Evolutionary conservation across 2,888 invertebrate genomes (phyloP).

Genomic region (Drosophila rubida): DNA sequence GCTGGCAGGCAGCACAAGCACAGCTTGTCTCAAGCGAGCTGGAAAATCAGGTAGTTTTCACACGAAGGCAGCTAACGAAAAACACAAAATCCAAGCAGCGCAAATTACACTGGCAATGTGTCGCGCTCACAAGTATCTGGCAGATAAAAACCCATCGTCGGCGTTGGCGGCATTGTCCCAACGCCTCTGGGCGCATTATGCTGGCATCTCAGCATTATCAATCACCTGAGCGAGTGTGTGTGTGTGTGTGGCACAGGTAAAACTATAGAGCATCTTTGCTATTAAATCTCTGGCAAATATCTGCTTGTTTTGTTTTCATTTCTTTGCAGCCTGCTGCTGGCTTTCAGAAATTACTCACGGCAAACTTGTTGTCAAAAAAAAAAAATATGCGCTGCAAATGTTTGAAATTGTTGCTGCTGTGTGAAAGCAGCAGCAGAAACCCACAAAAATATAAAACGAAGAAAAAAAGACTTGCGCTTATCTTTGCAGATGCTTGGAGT

Average conservation of each 20-base stretch:
- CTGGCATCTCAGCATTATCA: conserved; percentile 62
- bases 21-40: conserved; percentile 48
- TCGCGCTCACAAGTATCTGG: conserved; percentile 56
- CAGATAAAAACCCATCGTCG: conserved; percentile 39
- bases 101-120: conserved; percentile 33
- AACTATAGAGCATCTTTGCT: conserved; percentile 43
- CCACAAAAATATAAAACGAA: conserved; percentile 2
- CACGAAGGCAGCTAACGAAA: conserved; percentile 48
- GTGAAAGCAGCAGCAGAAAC: conserved; percentile 25
- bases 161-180: conserved; percentile 32
- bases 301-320: conserved; percentile 20
- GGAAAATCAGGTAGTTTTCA: conserved; percentile 77
- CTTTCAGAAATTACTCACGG: conserved; percentile 68
- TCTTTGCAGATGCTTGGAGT: conserved; percentile 65
- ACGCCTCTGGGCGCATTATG: conserved; percentile 26
- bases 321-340: conserved; percentile 62
- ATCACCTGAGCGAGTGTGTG: conserved; percentile 63
- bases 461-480: conserved; percentile 48
- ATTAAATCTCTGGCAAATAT: conserved; percentile 55
- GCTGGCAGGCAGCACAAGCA: conserved; percentile 3
- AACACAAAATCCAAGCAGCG: conserved; percentile 13
- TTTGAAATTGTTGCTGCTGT: conserved; percentile 64
- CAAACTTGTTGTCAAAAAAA: conserved; percentile 40
- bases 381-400: conserved; percentile 48
- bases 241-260: conserved; percentile 39